Evolutionary conservation across 2,888 invertebrate genomes (phyloP).

Genomic region (Argyresthia albistria): DNA sequence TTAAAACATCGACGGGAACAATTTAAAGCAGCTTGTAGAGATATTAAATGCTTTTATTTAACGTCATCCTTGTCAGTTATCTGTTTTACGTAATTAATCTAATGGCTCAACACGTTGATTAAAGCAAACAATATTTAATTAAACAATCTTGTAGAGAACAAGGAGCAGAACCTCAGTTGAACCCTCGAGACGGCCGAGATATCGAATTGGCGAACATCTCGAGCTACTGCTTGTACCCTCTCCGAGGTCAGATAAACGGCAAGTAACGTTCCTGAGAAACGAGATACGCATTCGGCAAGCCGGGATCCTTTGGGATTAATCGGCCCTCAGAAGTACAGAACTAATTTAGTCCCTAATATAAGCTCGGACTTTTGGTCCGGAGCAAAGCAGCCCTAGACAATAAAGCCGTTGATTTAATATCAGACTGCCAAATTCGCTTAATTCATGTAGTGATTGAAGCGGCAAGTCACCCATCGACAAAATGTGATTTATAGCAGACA

Average conservation of each 20-base stretch:
- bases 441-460: conserved; percentile 1
- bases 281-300: conserved; percentile 14
- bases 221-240: conserved; percentile 8
- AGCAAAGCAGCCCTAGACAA: background rate
- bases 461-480: conserved; percentile 2
- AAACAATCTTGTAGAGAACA: conserved; percentile 35
- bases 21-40: no score
- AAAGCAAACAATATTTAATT: conserved; percentile 36
- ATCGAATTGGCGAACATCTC: conserved; percentile 35
- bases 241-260: conserved; percentile 23
- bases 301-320: conserved; percentile 23
- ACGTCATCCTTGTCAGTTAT: background rate
- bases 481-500: conserved; percentile 4
- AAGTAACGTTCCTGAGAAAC: conserved; percentile 22
- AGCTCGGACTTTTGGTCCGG: background rate
- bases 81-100: conserved; percentile 18
- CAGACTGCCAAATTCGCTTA: background rate
- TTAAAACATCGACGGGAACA: no score
- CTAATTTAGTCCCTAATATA: background rate
- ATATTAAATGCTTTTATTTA: conserved; percentile 14
- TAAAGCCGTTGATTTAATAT: background rate
- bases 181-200: conserved; percentile 28
- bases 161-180: conserved; percentile 29
- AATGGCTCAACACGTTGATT: conserved; percentile 30
- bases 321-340: conserved; percentile 4